These are phyloP conservation scores for Heliocidaris erythrogramma DNA, from an alignment of 35 echinoderm and acorn worm species.

Conservation along the genomic window DNA sequence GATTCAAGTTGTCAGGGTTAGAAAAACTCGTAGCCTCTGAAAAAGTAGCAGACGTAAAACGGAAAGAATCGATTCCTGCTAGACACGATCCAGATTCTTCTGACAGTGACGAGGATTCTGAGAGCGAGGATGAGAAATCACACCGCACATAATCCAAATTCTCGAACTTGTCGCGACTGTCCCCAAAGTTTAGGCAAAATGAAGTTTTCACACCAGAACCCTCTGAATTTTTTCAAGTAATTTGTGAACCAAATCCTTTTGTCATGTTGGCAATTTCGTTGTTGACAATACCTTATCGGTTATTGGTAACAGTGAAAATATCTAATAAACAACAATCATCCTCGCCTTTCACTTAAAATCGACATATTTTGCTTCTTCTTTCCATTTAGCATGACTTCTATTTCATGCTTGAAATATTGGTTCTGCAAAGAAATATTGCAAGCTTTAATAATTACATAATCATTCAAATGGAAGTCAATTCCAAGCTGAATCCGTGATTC, in stretches of 20 bases:
- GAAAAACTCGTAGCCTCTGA: background rate
- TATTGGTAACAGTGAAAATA: no score
- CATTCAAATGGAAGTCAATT: no score
- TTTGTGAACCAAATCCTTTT: background rate
- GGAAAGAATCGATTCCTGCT: background rate
- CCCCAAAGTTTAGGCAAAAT: background rate
- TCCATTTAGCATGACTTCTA: no score
- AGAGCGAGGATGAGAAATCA: background rate
- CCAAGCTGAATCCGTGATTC: no score
- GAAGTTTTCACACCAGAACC: background rate
- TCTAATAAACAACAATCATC: no score
- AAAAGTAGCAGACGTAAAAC: background rate
- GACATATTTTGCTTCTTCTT: no score
- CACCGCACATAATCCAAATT: background rate
- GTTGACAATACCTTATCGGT: no score
- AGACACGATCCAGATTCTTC: background rate
- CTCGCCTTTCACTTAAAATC: no score
- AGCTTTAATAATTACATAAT: no score
- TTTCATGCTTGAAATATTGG: no score
- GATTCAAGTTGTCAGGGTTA: background rate
- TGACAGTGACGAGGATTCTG: background rate
- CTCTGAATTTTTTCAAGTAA: background rate
- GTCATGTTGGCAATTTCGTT: background rate
- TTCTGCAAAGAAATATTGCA: no score
- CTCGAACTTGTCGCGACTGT: background rate